Evolutionary conservation across 1,140 invertebrate species (phyloP).

Genomic region (Heliconius melpomene): DNA sequence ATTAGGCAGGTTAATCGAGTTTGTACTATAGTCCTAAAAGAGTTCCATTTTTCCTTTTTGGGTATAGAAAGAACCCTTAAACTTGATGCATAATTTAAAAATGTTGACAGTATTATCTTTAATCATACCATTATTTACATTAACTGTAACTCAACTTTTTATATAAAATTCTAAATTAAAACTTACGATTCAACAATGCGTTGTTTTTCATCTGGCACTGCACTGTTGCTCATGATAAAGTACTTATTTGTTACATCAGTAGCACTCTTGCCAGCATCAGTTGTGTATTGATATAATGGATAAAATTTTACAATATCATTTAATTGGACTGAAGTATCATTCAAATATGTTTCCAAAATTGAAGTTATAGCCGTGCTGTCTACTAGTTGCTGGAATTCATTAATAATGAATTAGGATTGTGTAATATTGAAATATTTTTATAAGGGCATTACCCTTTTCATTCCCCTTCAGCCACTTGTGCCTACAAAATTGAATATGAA

Average conservation of each 20-base stretch:
- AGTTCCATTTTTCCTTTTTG: too few species aligned
- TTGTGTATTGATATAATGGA: slow-evolving; percentile 86
- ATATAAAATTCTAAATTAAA: neutral
- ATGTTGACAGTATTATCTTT: slow-evolving; percentile 15
- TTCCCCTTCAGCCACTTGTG: too few species aligned
- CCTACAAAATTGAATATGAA: too few species aligned
- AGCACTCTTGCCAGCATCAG: slow-evolving; percentile 86
- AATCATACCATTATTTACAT: neutral
- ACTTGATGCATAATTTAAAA: too few species aligned
- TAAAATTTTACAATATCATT: slow-evolving; percentile 91
- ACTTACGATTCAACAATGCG: slow-evolving; percentile 86
- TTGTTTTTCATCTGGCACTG: slow-evolving; percentile 78
- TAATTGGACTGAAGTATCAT: slow-evolving; percentile 84
- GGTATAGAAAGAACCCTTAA: too few species aligned
- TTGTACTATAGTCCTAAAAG: too few species aligned
- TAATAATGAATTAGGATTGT: neutral
- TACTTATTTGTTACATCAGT: slow-evolving; percentile 96
- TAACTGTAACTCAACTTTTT: neutral
- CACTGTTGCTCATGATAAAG: slow-evolving; percentile 92
- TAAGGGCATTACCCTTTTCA: too few species aligned
- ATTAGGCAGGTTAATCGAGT: too few species aligned
- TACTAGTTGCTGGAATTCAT: slow-evolving; percentile 87
- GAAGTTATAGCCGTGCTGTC: slow-evolving; percentile 98
- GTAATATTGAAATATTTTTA: too few species aligned
- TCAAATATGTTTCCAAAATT: slow-evolving; percentile 89